Evolutionary conservation across 2,113 vertebrate genomes (phyloP).

Genomic region (Peromyscus polionotus): DNA sequence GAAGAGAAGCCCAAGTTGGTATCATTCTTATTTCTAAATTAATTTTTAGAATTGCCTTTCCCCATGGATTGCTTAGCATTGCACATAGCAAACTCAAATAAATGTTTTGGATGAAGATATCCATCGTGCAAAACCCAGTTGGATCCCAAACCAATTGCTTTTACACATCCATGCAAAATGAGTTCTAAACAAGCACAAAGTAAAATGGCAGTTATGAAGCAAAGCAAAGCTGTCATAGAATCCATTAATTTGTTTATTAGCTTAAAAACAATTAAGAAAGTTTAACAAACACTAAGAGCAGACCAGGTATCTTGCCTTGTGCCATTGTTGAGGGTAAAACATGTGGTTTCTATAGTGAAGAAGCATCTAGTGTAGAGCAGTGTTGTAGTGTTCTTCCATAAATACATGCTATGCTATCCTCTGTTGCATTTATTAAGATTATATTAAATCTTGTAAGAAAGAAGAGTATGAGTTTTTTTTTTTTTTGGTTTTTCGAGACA

Average conservation of each 20-base stretch:
- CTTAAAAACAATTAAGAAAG: background rate
- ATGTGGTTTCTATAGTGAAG: background rate
- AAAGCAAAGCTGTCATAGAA: background rate
- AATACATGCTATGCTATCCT: background rate
- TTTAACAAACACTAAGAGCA: constrained; percentile 12
- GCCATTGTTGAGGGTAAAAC: background rate
- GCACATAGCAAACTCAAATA: background rate
- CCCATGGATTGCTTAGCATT: background rate
- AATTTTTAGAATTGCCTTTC: background rate
- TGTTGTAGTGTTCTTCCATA: background rate
- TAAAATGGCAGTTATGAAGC: background rate
- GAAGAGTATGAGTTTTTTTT: background rate
- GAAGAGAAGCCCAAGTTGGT: constrained; percentile 8
- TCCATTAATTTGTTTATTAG: background rate
- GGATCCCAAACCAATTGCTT: background rate
- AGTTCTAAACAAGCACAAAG: background rate
- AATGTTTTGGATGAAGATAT: background rate
- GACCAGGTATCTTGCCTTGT: background rate
- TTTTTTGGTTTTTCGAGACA: too few species aligned
- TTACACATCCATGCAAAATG: background rate
- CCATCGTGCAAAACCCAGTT: background rate
- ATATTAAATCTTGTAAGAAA: background rate
- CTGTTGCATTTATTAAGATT: background rate
- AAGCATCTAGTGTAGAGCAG: background rate
- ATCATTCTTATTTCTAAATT: constrained; percentile 1